Conservation (phyloP, 2,888 invertebrate species). For the Drosophila leonis region DNA sequence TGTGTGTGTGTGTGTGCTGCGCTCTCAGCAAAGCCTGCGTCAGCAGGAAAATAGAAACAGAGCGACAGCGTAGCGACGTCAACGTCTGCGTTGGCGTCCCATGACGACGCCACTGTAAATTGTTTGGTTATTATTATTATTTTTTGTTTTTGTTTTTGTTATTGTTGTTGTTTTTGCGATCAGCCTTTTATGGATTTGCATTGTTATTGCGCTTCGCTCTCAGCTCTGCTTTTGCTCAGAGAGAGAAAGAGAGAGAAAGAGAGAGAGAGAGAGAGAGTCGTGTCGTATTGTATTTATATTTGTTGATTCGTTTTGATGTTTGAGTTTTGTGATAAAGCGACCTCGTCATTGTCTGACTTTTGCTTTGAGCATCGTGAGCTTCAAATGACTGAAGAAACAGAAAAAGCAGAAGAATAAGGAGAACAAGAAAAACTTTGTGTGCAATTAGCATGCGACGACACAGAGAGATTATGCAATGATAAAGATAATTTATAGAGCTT, state of each 20-base stretch:
- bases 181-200: constrained; percentile 44
- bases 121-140: constrained; percentile 38
- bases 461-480: constrained; percentile 53
- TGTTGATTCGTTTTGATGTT: constrained; percentile 32
- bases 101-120: constrained; percentile 48
- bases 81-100: constrained; percentile 48
- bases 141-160: constrained; percentile 20
- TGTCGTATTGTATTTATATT: constrained; percentile 25
- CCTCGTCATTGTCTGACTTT: constrained; percentile 66
- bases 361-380: constrained; percentile 34
- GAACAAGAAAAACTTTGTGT: constrained; percentile 30
- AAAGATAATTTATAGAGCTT: constrained; percentile 49
- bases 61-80: constrained; percentile 26
- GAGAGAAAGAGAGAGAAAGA: not conserved
- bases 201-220: constrained; percentile 31
- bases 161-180: constrained; percentile 38
- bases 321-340: constrained; percentile 52
- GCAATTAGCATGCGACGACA: constrained; percentile 44
- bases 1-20: too few species aligned
- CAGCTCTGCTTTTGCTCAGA: not conserved
- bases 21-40: constrained; percentile 57
- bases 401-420: not conserved
- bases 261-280: not conserved
- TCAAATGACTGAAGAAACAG: constrained; percentile 13
- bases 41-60: constrained; percentile 73